Percentiles rank a stretch among this genome's conserved stretches.
Conservation (phyloP, 2,113 vertebrate species). For the Nansenia antarctica region DNA sequence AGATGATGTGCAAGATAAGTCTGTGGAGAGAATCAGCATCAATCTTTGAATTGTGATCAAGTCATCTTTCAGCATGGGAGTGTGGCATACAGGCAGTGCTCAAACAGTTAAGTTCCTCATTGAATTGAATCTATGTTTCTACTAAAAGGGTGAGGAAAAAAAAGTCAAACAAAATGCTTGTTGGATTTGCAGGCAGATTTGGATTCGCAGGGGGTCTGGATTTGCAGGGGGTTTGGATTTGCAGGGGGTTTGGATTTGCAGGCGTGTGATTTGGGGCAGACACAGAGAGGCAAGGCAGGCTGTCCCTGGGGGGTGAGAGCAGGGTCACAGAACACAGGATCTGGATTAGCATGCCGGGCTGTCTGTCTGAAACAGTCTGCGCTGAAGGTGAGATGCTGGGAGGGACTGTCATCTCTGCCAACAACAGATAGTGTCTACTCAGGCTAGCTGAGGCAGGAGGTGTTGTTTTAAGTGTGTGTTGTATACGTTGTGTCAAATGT, state of each 20-base stretch:
- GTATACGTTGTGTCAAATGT: not conserved
- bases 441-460: not conserved
- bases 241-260: not conserved
- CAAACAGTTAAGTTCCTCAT: no score
- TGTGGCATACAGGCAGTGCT: not conserved
- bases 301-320: slow-evolving; percentile 30
- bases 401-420: not conserved
- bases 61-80: not conserved
- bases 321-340: slow-evolving; percentile 31
- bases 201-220: slow-evolving; percentile 2
- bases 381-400: not conserved
- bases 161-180: slow-evolving; percentile 11
- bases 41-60: not conserved
- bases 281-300: slow-evolving; percentile 46
- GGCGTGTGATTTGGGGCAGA: slow-evolving; percentile 22
- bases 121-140: not conserved
- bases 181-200: slow-evolving; percentile 34
- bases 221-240: slow-evolving; percentile 35
- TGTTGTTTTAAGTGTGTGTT: no score
- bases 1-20: slow-evolving; percentile 32
- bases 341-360: slow-evolving; percentile 53
- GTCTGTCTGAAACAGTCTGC: slow-evolving; percentile 28
- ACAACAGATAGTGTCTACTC: not conserved
- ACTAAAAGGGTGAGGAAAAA: slow-evolving; percentile 17
- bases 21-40: not conserved